phyloP scores from a whole-genome alignment of 2,113 vertebrate species.

The Eira barbara region DNA sequence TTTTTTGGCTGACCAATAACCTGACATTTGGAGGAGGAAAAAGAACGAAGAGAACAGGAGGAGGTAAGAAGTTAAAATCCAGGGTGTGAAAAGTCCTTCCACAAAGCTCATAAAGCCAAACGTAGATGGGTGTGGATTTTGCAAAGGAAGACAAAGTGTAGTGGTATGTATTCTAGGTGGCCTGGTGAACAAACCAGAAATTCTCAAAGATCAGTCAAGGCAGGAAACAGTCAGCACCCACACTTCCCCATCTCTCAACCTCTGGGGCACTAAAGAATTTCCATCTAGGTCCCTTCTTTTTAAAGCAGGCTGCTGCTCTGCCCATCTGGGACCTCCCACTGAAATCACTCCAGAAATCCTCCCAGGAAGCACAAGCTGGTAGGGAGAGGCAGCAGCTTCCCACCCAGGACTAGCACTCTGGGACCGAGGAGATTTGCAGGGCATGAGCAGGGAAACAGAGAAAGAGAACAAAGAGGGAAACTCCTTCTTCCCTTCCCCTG shows the following conservation, averaged over 20 bases:
- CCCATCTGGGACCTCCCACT: background rate
- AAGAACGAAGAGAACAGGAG: background rate
- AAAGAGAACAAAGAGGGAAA: background rate
- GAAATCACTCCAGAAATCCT: background rate
- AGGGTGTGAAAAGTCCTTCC: background rate
- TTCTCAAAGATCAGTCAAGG: background rate
- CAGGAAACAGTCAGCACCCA: background rate
- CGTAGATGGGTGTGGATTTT: background rate
- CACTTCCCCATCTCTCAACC: background rate
- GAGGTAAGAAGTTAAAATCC: background rate
- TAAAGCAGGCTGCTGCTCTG: background rate
- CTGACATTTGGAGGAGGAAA: background rate
- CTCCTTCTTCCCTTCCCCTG: background rate
- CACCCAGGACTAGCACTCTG: background rate
- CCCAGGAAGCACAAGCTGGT: background rate
- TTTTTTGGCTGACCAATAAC: background rate
- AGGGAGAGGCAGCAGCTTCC: background rate
- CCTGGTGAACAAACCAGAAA: background rate
- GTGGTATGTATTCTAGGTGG: background rate
- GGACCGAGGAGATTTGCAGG: background rate
- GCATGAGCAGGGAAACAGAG: background rate
- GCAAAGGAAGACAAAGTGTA: background rate
- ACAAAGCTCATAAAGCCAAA: background rate
- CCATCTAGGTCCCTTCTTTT: constrained; percentile 18
- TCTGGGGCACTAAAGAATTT: background rate